phyloP scores from a whole-genome alignment of 2,113 vertebrate genomes.

The Carassius gibelio region DNA sequence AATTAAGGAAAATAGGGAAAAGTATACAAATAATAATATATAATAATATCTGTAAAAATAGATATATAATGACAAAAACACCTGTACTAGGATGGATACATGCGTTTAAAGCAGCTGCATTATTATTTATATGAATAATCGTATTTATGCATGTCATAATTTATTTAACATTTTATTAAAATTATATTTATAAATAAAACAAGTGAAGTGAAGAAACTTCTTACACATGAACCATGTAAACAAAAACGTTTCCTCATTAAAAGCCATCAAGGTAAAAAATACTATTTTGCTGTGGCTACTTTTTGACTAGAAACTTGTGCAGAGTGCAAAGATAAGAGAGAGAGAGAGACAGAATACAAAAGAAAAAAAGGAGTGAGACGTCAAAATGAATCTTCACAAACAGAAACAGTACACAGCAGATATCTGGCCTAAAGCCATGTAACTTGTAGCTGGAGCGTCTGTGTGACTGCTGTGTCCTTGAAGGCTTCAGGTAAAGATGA shows the following conservation, averaged over 20 bases:
- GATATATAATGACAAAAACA: neutral
- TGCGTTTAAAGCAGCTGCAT: neutral
- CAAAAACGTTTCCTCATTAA: conserved; percentile 14
- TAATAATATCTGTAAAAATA: too few relatives aligned
- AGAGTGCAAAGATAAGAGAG: conserved; percentile 61
- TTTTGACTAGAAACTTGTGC: conserved; percentile 67
- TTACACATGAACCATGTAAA: conserved; percentile 4
- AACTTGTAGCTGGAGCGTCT: conserved; percentile 71
- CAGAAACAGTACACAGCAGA: conserved; percentile 70
- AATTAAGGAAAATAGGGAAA: neutral
- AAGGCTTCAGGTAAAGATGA: conserved; percentile 76
- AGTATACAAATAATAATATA: too few relatives aligned
- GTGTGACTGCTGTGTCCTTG: conserved; percentile 80
- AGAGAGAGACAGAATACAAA: conserved; percentile 18
- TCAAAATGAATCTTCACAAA: conserved; percentile 82
- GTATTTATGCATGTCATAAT: neutral
- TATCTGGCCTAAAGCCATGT: conserved; percentile 81
- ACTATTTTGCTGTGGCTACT: conserved; percentile 64
- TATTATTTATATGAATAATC: neutral
- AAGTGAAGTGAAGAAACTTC: neutral
- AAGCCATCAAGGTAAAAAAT: conserved; percentile 52
- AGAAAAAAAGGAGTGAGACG: conserved; percentile 66
- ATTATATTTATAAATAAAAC: neutral
- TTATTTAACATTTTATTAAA: too few relatives aligned
- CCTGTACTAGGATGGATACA: neutral